Evolutionary conservation across 2,888 invertebrate genomes (phyloP), one percentile per base, ranked within the genome.

Genomic region (Eupithecia subumbrata): DNA sequence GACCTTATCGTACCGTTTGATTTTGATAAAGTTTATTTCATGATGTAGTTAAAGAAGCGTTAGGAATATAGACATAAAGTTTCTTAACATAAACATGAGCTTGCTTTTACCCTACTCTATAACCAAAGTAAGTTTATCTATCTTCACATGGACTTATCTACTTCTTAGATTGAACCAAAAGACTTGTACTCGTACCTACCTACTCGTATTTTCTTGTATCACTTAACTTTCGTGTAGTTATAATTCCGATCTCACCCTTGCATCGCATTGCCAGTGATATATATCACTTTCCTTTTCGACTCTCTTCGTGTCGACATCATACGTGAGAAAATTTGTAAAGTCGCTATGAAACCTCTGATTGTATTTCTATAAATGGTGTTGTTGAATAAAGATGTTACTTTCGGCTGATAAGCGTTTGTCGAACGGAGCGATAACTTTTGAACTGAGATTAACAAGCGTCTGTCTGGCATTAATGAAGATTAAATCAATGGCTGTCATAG

Each of bases 281-380:
- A 83, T 83, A 80, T 81, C 85, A 89, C 90, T 91, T 90, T 91
- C 89, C 81, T 83, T 89, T 86, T 85, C 81, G 78, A 86, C 90
- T 91, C 90, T 91, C 91, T 84, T 86, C 76, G 74, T 84, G 84
- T 83, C 87, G 85, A 85, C 85, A 86, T 86, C 22, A 22, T 89
- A 90, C 91, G 87, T 87, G 88, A 76, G 66, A 74, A 73, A 77
- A 78, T 79, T 78, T 73, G 69, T 82, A 81, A 77, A 80, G 82
- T 79, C 43, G 45, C 48, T 40, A 40, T 25, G 56, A 68, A n/a
- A 37, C 48, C 52, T 16, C 37, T 72, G 25, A 72, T 78, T 72
- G 75, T 70, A 16, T 43, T 72, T 71, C 71, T 70, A 7, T 74
- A 74, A 64, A 76, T 78, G 75, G 90, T 52, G 45, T 63, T 76